Evolutionary conservation across 2,113 vertebrate genomes (phyloP), one percentile per base, ranked within the genome.

Genomic region (Erythrocercus mccallii): DNA sequence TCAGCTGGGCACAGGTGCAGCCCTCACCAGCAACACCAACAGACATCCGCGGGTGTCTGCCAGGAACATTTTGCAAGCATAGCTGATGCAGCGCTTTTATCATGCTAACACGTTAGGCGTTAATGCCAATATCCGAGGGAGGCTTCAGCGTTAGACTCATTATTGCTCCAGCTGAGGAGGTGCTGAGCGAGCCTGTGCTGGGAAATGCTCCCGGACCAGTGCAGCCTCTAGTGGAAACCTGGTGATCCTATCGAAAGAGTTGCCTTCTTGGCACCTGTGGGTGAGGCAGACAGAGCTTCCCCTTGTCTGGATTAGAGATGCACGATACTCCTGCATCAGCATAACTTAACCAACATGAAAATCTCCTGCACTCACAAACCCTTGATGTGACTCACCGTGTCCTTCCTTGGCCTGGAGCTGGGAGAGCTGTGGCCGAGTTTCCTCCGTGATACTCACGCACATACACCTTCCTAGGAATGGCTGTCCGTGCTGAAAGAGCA

Each of bases 181-280:
- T 38, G 83, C 76, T 72, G 82, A 88, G 53, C 4, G 0, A 27
- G 54, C 54, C 69, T 3, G 8, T 2, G 0, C 80, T 2, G 15
- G 64, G 69, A 89, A 65, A 82, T 14, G 79, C 21, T 2, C 76
- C 73, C 5, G 0, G 72, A 73, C 72, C 95, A 91, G 92, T 15
- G 87, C 95, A 96, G 73, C 93, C 92, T 78, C 93, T 91, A 94
- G 92, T 89, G 95, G 96, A 89, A 95, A 81, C 33, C 30, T 19
- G 56, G 61, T 7, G 93, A 91, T 78, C 3, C 0, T 40, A 47
- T 85, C 85, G 62, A 2, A 62, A 66, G 65, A 68, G 53, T 1
- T 72, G 48, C 70, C 78, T 61, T 92, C 0, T 0, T 42, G 40
- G 61, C 22, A 57, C 15, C 47, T 12, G 33, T 70, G 81, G 90